Evolutionary conservation across 2,113 vertebrate genomes (phyloP).

Genomic region (Oenanthe melanoleuca): DNA sequence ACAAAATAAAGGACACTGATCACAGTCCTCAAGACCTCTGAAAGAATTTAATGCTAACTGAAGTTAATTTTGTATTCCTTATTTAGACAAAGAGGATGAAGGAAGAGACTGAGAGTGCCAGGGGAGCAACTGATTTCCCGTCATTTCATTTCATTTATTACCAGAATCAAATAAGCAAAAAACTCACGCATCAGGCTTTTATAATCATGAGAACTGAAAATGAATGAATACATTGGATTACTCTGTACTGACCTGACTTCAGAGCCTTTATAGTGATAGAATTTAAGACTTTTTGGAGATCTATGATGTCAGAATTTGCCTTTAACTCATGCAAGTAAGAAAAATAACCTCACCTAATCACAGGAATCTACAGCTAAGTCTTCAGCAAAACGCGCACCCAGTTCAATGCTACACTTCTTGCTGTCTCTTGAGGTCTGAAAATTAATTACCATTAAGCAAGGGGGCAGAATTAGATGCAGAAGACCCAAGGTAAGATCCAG

Average conservation of each 20-base stretch:
- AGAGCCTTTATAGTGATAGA: slow-evolving; percentile 26
- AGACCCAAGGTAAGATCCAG: background rate
- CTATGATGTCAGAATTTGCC: background rate
- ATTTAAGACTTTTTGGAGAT: slow-evolving; percentile 7
- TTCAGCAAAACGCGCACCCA: background rate
- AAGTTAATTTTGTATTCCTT: slow-evolving; percentile 35
- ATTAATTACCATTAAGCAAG: background rate
- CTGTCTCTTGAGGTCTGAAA: background rate
- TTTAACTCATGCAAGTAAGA: background rate
- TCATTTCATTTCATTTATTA: slow-evolving; percentile 49
- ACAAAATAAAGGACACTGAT: slow-evolving; percentile 15
- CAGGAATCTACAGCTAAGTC: background rate
- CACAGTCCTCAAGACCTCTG: background rate
- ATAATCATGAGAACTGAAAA: slow-evolving; percentile 48
- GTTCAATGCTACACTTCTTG: background rate
- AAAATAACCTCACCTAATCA: background rate
- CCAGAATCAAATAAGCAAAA: slow-evolving; percentile 64
- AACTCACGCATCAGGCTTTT: slow-evolving; percentile 58
- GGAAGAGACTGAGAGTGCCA: background rate
- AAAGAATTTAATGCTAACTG: slow-evolving; percentile 30
- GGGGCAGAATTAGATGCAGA: background rate
- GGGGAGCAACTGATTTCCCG: slow-evolving; percentile 47
- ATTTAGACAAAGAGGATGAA: slow-evolving; percentile 18
- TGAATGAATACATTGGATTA: slow-evolving; percentile 44
- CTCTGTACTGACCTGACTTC: slow-evolving; percentile 40